Conservation (phyloP, 2,888 invertebrate genomes). For the Busseola fusca region DNA sequence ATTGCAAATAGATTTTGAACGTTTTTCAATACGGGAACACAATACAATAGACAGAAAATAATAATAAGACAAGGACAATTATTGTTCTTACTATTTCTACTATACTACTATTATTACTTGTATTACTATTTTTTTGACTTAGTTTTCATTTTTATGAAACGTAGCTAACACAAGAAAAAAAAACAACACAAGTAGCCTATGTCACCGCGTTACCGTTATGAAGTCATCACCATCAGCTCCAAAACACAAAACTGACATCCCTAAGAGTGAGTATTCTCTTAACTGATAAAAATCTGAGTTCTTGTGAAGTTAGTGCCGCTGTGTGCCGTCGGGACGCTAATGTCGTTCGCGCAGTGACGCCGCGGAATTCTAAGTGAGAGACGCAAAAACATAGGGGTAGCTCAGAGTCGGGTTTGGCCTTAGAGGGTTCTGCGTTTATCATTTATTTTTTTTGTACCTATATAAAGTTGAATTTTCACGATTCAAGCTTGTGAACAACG, state of each 20-base stretch:
- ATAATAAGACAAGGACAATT: too few species aligned
- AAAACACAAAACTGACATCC: constrained; percentile 36
- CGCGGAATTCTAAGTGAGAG: constrained; percentile 61
- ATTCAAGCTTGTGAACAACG: not conserved
- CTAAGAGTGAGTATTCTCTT: constrained; percentile 51
- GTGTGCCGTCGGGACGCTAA: constrained; percentile 59
- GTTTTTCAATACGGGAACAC: not conserved
- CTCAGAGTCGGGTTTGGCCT: constrained; percentile 4
- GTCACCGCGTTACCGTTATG: not conserved
- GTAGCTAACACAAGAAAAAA: too few species aligned
- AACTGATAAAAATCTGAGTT: constrained; percentile 62
- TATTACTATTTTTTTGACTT: not conserved
- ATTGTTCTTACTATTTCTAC: too few species aligned
- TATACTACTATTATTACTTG: too few species aligned
- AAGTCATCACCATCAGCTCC: not conserved
- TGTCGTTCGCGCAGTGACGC: constrained; percentile 56
- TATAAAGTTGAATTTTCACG: not conserved
- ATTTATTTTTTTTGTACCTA: not conserved
- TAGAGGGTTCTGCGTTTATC: constrained; percentile 40
- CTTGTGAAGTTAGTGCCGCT: constrained; percentile 49
- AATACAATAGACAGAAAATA: too few species aligned
- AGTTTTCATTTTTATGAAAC: not conserved
- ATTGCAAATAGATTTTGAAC: not conserved
- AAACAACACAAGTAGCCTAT: too few species aligned
- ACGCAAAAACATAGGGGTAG: constrained; percentile 30